Evolutionary conservation across 2,113 vertebrate species (phyloP), one percentile per base, ranked within the genome.

Genomic region (Clarias magur): DNA sequence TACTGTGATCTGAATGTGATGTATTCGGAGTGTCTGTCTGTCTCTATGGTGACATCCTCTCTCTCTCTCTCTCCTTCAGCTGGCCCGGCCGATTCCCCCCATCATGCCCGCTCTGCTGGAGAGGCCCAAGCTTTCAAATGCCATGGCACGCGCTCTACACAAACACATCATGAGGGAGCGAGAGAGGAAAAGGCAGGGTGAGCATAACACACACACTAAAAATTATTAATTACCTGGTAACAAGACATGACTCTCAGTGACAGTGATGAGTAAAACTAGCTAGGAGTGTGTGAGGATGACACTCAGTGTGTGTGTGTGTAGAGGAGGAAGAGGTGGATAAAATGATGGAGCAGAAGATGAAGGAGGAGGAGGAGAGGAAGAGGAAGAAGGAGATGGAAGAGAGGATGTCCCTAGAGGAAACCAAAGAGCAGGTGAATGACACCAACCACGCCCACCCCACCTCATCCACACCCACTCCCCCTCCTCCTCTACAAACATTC

Each of bases 311-410:
- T 88, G 56, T 88, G n/a, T 80, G 16, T 78, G 11, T 86, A 98
- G 97, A 98, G 95, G 97, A 98, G 82, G 97, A 98, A 91, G 97
- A 98, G 88, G 97, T 97, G 88, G 97, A 98, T 87, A 98, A 98
- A 92, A 98, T 98, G 96, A 98, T 98, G 97, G 97, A 98, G 89
- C 97, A 98, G 93, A 98, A 98, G 89, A 95, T 98, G 94, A 97
- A 96, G 73, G 97, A 98, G 86, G 97, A 98, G 88, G 96, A 98
- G 86, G 97, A 98, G 91, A 93, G 97, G 87, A 96, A 97, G 62
- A 94, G 96, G 88, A 97, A 97, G 88, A 98, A 98, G 83, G 97
- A 98, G 90, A 97, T 97, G 90, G 97, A 98, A 92, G 97, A 98
- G 87, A 94, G 97, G 86, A 98, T 98, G 97, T 98, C 97, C 11